These are phyloP conservation scores for Linnaemya vulpina DNA, from an alignment of 2,888 invertebrate genomes.

Conservation along the genomic window DNA sequence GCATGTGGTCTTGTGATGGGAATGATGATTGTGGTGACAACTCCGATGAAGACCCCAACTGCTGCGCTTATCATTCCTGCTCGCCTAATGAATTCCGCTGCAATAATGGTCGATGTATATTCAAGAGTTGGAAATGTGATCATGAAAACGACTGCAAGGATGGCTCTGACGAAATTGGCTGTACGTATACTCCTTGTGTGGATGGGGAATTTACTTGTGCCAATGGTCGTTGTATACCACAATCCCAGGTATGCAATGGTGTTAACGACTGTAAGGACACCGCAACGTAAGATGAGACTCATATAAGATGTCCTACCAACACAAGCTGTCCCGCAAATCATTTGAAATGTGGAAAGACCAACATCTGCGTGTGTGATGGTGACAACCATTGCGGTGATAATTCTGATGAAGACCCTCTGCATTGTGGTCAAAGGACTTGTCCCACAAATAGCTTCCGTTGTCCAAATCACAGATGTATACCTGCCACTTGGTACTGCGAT, in stretches of 20 bases:
- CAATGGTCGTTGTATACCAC: slow-evolving; percentile 95
- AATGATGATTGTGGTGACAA: slow-evolving; percentile 96
- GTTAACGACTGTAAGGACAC: slow-evolving; percentile 97
- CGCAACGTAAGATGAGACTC: slow-evolving; percentile 94
- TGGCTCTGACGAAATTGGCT: slow-evolving; percentile 94
- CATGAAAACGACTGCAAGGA: slow-evolving; percentile 97
- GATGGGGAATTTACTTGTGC: slow-evolving; percentile 97
- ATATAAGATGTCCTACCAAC: slow-evolving; percentile 92
- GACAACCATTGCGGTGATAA: slow-evolving; percentile 98
- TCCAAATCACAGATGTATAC: slow-evolving; percentile 96
- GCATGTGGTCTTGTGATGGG: slow-evolving; percentile 97
- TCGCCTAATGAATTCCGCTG: slow-evolving; percentile 97
- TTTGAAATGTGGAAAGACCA: slow-evolving; percentile 95
- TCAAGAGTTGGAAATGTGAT: slow-evolving; percentile 97
- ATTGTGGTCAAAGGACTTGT: slow-evolving; percentile 94
- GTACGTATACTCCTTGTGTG: slow-evolving; percentile 94
- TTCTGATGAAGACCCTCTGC: slow-evolving; percentile 92
- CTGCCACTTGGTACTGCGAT: slow-evolving; percentile 98
- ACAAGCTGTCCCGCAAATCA: slow-evolving; percentile 95
- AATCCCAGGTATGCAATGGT: slow-evolving; percentile 94
- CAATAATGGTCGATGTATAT: slow-evolving; percentile 96
- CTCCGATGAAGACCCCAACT: slow-evolving; percentile 93
- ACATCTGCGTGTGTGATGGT: slow-evolving; percentile 98
- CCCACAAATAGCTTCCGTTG: slow-evolving; percentile 96
- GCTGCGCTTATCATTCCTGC: slow-evolving; percentile 96